Percentiles rank a stretch among this genome's conserved stretches.
These are phyloP conservation scores for Pseudocheirus occidentalis DNA, from an alignment of 2,797 vertebrate species.

Conservation along the genomic window DNA sequence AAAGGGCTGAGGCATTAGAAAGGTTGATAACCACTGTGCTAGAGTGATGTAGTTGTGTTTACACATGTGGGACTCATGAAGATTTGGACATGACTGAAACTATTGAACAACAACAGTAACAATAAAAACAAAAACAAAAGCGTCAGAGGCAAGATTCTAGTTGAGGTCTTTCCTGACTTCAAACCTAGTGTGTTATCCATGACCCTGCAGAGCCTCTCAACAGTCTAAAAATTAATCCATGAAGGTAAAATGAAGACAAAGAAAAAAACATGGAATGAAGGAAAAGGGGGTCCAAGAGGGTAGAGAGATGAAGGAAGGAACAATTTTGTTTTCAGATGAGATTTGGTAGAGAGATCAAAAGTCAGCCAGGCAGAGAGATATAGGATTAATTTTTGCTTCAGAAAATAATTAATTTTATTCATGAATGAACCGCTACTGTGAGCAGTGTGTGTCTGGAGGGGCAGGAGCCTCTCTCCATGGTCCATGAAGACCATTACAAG, in stretches of 20 bases:
- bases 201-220: neutral
- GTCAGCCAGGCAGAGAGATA: conserved; percentile 61
- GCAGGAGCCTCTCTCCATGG: neutral
- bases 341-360: conserved; percentile 68
- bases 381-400: conserved; percentile 74
- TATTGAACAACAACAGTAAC: neutral
- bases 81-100: neutral
- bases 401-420: conserved; percentile 77
- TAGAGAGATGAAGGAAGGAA: conserved; percentile 2
- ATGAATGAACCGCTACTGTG: conserved; percentile 67
- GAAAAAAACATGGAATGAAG: neutral
- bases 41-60: neutral
- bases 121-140: neutral
- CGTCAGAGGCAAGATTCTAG: neutral
- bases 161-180: neutral
- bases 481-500: conserved; percentile 5
- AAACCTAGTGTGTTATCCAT: neutral
- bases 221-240: conserved; percentile 7
- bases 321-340: conserved; percentile 63
- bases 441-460: neutral
- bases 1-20: too few relatives aligned
- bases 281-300: neutral
- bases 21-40: too few relatives aligned
- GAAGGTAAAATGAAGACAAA: neutral
- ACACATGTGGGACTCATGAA: neutral